phyloP scores from a whole-genome alignment of 2,113 vertebrate species.

The Phasianus colchicus region DNA sequence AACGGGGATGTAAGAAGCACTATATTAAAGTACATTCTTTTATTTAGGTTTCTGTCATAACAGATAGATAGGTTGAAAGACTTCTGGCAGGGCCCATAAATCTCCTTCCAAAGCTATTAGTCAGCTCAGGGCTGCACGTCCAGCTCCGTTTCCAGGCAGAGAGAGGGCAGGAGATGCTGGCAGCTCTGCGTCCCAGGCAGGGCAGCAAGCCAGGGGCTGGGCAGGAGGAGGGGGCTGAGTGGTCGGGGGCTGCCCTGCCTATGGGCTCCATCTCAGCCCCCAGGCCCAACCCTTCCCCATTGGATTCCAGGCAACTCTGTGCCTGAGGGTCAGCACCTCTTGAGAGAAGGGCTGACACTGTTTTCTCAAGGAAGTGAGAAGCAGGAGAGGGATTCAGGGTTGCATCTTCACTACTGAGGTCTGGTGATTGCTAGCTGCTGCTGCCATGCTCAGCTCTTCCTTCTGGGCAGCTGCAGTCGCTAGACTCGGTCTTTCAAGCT shows the following conservation, averaged over 20 bases:
- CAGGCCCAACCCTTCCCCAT: accelerated
- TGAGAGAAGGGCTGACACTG: not conserved
- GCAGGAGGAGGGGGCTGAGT: too few species aligned
- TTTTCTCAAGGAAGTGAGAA: not conserved
- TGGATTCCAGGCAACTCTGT: not conserved
- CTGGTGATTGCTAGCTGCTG: not conserved
- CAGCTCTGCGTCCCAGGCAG: not conserved
- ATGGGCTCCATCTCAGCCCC: accelerated
- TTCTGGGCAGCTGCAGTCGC: accelerated
- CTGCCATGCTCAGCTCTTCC: not conserved
- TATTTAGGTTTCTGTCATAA: not conserved
- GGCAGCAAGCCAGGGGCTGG: not conserved
- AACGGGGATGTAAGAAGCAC: not conserved
- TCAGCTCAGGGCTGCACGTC: not conserved
- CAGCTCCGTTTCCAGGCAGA: too few species aligned
- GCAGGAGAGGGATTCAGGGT: too few species aligned
- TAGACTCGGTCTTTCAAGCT: not conserved
- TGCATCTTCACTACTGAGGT: not conserved
- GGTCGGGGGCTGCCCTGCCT: too few species aligned
- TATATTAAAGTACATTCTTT: not conserved
- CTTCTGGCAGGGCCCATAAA: not conserved
- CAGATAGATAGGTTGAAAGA: not conserved
- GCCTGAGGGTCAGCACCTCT: not conserved
- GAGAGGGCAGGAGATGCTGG: not conserved
- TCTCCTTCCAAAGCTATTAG: not conserved